phyloP scores from a whole-genome alignment of 2,797 vertebrate genomes.

The Chloroceryle amazona region DNA sequence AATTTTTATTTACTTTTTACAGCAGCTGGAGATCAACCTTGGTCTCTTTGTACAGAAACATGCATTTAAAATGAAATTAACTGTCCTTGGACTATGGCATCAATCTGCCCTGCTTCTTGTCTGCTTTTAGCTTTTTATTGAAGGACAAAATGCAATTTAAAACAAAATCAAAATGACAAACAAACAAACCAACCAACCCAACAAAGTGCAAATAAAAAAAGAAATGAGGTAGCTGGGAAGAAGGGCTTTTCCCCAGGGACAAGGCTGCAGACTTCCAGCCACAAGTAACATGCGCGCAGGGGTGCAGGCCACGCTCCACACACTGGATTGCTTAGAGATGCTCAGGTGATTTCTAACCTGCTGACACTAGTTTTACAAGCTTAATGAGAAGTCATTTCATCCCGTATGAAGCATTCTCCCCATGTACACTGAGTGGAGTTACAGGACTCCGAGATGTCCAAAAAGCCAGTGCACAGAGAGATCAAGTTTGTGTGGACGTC shows the following conservation, averaged over 20 bases:
- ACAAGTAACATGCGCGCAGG: not conserved
- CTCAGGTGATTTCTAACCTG: not conserved
- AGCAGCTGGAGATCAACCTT: slow-evolving; percentile 73
- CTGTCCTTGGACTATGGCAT: slow-evolving; percentile 53
- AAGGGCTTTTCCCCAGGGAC: not conserved
- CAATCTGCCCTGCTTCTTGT: slow-evolving; percentile 46
- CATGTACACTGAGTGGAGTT: accelerated
- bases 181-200: not conserved
- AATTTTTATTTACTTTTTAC: slow-evolving; percentile 51
- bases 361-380: not conserved
- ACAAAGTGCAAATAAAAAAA: slow-evolving; percentile 57
- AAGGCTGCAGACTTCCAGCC: not conserved
- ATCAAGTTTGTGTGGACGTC: not conserved
- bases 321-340: not conserved
- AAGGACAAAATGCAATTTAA: slow-evolving; percentile 49
- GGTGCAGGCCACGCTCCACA: not conserved
- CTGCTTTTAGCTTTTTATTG: slow-evolving; percentile 44
- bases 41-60: slow-evolving; percentile 71
- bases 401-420: not conserved
- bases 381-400: not conserved
- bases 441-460: not conserved
- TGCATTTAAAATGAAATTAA: slow-evolving; percentile 48
- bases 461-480: not conserved
- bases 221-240: slow-evolving; percentile 74
- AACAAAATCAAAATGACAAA: not conserved